phyloP scores from a whole-genome alignment of 92 coral and sea anemone species.

The Epizoanthus fatuus region DNA sequence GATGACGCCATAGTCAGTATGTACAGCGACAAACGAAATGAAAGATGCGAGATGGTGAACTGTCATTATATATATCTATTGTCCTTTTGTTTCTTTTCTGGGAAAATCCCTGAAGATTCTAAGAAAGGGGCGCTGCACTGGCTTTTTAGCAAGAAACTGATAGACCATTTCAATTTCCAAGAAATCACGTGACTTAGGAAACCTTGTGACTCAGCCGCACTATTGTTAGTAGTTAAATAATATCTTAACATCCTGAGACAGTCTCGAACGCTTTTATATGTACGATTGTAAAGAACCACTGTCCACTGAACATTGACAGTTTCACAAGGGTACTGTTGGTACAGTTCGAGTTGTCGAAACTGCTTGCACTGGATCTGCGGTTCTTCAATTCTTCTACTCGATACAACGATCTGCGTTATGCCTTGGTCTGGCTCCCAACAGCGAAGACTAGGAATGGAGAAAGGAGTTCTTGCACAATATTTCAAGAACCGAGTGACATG shows the following conservation, averaged over 20 bases:
- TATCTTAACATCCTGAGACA: too few relatives aligned
- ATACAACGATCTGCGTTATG: constrained; percentile 24
- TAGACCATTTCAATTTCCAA: background rate
- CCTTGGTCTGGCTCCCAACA: constrained; percentile 81
- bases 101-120: background rate
- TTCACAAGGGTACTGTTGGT: too few relatives aligned
- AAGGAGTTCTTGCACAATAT: constrained; percentile 63
- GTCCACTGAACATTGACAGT: too few relatives aligned
- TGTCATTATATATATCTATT: too few relatives aligned
- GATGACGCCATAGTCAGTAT: background rate
- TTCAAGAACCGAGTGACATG: constrained; percentile 75
- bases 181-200: constrained; percentile 10
- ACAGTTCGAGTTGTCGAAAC: too few relatives aligned
- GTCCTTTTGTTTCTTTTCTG: background rate
- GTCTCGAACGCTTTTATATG: too few relatives aligned
- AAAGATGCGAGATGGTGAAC: background rate
- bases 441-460: constrained; percentile 74
- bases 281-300: too few relatives aligned
- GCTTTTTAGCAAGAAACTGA: background rate
- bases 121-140: background rate
- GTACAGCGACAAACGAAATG: background rate
- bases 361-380: too few relatives aligned
- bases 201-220: background rate
- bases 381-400: too few relatives aligned
- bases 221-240: too few relatives aligned